Base-by-base conservation (phyloP, 2,797 vertebrate genomes). In the Cossypha caffra region DNA sequence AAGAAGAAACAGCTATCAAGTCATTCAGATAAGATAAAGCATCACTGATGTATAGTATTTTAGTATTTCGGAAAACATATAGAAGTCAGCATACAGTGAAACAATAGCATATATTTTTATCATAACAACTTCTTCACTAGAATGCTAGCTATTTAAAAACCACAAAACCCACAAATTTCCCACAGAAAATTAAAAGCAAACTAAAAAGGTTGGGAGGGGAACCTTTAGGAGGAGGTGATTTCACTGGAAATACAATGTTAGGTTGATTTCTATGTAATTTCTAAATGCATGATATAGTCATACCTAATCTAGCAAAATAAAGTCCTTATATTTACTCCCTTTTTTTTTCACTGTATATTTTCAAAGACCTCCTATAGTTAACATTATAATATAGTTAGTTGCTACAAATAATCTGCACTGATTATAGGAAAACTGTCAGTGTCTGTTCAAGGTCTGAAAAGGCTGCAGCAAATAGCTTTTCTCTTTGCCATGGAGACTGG, bases 401-500 rank as follows among this genome's bases (percentile, higher is more conserved):
- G 97, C 98, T 97, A 98, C 98, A 98, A 98, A 98, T 98, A 98
- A 98, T 98, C 97, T 97, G 97, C 97, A 96, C 97, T 98, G 98
- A 99, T 94, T 98, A 98, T 98, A 98, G 98, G 95, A 97, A 97
- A 98, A 97, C 98, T 98, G 98, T 98, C 98, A 98, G 98, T 98
- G 98, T 98, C 98, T 97, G 98, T 98, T 98, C 98, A 97, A 97
- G 98, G 98, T 98, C 98, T 99, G 98, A 98, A 99, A 98, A 98
- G 98, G 98, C 98, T 98, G 98, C 97, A 97, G 98, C 98, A 98
- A 98, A 98, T 98, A 98, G 98, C 98, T 98, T 98, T 98, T 98
- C 98, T 98, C 98, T 99, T 99, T 98, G 98, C 98, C 98, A 99
- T 99, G 99, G 98, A 98, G 98, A 99, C 98, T 98, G 98, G 96